Evolutionary conservation across 2,888 invertebrate genomes (phyloP), one percentile per base, ranked within the genome.

Genomic region (Auanema sp.): DNA sequence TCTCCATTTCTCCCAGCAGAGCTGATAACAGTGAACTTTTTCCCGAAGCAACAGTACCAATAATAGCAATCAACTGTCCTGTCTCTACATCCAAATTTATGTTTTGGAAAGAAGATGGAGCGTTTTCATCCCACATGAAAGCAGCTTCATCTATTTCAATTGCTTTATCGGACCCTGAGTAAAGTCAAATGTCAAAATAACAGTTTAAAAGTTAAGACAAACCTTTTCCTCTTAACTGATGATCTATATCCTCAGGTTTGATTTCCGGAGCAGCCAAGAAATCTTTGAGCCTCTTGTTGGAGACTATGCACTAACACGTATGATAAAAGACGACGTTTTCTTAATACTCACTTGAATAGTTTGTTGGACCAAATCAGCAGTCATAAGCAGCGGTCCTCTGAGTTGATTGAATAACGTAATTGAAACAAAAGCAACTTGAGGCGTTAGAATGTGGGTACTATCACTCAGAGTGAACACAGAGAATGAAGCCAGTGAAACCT

Each of bases 371-470:
- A 81, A 52, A 55, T 81, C 81, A 21, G 80, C 91, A 58, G 93
- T 69, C 72, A 72, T 70, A 63, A 72, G 64, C 0, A 72, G 52
- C n/a, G 72, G 75, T 23, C 64, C 68, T 33, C 71, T 57, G 10
- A 73, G 61, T 53, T 96, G 92, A 88, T 96, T 96, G 90, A 97
- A 94, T 85, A 96, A 90, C 85, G 95, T 92, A 83, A 97, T 89
- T 83, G 96, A 92, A 83, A 95, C 95, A 88, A 97, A 97, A 84
- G 95, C 95, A 86, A 90, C 71, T 51, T 76, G 74, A 1, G 81
- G 81, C 8, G 79, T 81, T 1, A 81, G 65, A 24, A 81, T 68
- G 60, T 81, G 77, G 8, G 64, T 62, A 1, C 72, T 56, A 50
- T 77, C 78, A 18, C 67, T 66, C 14, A 79, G 54, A 8, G 72